Conservation (phyloP, 2,888 invertebrate genomes). For the Idaea straminata region DNA sequence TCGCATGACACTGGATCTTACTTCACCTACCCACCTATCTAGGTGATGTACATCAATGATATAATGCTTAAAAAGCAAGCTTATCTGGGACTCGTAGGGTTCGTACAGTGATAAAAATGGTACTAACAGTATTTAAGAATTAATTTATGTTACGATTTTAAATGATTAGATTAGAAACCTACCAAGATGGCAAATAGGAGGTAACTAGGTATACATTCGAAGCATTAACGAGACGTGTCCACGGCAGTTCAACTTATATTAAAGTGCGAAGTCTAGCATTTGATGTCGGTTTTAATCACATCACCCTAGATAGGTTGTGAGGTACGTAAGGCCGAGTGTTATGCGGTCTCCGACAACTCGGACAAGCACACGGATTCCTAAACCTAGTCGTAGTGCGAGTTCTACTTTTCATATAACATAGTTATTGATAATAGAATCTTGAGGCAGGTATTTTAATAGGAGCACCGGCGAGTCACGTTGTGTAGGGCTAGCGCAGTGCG, state of each 20-base stretch:
- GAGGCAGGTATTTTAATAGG: conserved; percentile 72
- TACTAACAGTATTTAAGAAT: too few species aligned
- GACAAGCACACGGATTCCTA: conserved; percentile 38
- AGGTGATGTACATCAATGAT: not conserved
- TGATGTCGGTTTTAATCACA: not conserved
- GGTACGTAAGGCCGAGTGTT: not conserved
- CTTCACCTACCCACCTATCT: not conserved
- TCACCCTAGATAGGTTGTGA: not conserved
- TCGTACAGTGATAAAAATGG: too few species aligned
- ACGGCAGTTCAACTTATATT: too few species aligned
- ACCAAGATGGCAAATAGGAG: too few species aligned
- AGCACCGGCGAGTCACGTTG: conserved; percentile 63
- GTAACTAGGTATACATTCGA: too few species aligned
- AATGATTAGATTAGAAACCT: too few species aligned
- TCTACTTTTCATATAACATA: conserved; percentile 33
- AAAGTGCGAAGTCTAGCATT: not conserved
- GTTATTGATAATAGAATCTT: conserved; percentile 42
- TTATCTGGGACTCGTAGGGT: too few species aligned
- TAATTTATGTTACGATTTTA: too few species aligned
- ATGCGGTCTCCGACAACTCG: not conserved
- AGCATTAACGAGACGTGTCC: too few species aligned
- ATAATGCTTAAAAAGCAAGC: too few species aligned
- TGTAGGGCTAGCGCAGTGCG: conserved; percentile 7
- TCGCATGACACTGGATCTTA: not conserved
- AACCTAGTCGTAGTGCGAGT: conserved; percentile 18